Evolutionary conservation across 2,113 vertebrate species (phyloP).

Genomic region (Serranochromis macrocephalus): DNA sequence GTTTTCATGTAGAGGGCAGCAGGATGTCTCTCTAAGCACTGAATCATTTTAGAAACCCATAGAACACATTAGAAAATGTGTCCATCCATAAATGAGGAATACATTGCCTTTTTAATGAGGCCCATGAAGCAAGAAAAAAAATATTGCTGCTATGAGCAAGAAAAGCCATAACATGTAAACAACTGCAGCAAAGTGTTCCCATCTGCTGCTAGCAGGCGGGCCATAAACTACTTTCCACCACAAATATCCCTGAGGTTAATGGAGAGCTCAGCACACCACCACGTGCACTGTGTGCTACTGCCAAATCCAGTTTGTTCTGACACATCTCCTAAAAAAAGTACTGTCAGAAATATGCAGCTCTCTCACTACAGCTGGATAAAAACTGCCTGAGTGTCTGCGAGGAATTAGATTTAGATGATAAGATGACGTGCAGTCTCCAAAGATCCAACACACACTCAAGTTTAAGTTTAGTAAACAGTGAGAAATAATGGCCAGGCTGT

Average conservation of each 20-base stretch:
- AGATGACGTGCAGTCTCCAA: neutral
- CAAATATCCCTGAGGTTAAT: conserved; percentile 63
- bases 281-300: conserved; percentile 17
- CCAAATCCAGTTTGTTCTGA: conserved; percentile 39
- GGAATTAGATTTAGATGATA: neutral
- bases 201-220: conserved; percentile 57
- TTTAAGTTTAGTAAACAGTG: neutral
- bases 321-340: conserved; percentile 1
- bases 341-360: conserved; percentile 16
- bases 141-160: conserved; percentile 44
- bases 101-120: conserved; percentile 37
- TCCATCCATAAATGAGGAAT: conserved; percentile 22
- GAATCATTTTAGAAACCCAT: conserved; percentile 5
- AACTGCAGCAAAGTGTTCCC: conserved; percentile 67
- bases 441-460: neutral
- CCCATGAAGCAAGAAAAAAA: conserved; percentile 4
- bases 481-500: neutral
- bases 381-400: neutral
- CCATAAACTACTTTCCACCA: conserved; percentile 51
- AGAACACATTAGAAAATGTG: conserved; percentile 9
- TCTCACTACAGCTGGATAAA: neutral
- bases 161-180: conserved; percentile 58
- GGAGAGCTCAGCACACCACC: conserved; percentile 32
- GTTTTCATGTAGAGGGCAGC: neutral
- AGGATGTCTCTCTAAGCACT: neutral